Conservation (phyloP, 2,888 invertebrate genomes). For the Megastigmus dorsalis region DNA sequence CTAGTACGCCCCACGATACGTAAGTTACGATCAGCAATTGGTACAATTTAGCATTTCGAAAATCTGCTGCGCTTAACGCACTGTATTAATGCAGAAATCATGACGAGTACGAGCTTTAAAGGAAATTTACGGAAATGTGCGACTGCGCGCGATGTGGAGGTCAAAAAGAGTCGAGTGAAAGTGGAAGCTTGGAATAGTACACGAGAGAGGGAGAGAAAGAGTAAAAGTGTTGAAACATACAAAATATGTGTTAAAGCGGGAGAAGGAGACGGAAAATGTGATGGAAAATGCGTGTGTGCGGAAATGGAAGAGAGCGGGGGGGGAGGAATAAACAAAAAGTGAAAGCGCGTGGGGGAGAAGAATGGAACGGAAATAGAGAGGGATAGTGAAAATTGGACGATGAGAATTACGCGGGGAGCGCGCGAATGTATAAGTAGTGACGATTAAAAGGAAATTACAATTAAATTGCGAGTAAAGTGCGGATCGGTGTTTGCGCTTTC, state of each 20-base stretch:
- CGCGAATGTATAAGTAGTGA: too few relatives aligned
- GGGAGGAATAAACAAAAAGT: conserved; percentile 43
- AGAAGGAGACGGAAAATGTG: background rate
- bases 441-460: too few relatives aligned
- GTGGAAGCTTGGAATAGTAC: background rate
- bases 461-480: too few relatives aligned
- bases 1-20: too few relatives aligned
- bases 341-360: conserved; percentile 28
- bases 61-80: too few relatives aligned
- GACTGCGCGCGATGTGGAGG: too few relatives aligned
- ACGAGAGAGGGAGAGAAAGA: conserved; percentile 16
- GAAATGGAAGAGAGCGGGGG: background rate
- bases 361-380: conserved; percentile 16
- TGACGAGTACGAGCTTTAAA: too few relatives aligned
- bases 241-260: conserved; percentile 27
- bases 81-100: too few relatives aligned
- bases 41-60: too few relatives aligned
- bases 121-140: too few relatives aligned
- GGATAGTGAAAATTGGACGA: background rate
- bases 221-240: conserved; percentile 39
- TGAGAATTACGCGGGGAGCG: background rate
- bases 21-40: too few relatives aligned
- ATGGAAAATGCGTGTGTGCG: background rate
- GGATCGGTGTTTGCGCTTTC: too few relatives aligned
- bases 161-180: conserved; percentile 30